These are phyloP conservation scores for Onthophagus taurus DNA, from an alignment of 1,140 invertebrate genomes.

Conservation along the genomic window DNA sequence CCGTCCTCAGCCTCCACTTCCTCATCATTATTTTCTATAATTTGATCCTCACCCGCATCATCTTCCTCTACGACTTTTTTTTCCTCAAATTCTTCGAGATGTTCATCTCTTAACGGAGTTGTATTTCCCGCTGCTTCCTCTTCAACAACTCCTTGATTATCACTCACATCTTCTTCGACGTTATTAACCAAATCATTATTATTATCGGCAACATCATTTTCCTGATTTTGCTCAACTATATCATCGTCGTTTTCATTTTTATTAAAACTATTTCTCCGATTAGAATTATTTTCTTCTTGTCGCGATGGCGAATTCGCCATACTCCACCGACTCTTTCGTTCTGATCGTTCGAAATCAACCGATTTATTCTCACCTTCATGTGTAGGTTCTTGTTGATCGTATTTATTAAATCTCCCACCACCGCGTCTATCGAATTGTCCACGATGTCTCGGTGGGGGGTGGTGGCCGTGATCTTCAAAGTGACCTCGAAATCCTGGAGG, in stretches of 20 bases:
- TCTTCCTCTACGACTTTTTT: background rate
- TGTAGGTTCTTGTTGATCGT: conserved; percentile 19
- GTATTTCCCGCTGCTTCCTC: conserved; percentile 19
- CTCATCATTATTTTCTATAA: conserved; percentile 5
- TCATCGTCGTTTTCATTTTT: conserved; percentile 6
- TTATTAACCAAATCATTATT: background rate
- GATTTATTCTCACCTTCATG: conserved; percentile 12
- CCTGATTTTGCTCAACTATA: conserved; percentile 7
- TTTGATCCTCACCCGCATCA: conserved; percentile 3
- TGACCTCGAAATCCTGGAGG: conserved; percentile 22
- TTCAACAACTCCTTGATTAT: background rate
- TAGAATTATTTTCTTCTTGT: background rate
- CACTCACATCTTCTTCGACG: conserved; percentile 10
- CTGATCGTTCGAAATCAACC: conserved; percentile 8
- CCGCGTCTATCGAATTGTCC: conserved; percentile 4
- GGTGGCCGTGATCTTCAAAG: conserved; percentile 16
- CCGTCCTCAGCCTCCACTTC: conserved; percentile 1
- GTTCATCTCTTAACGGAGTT: conserved; percentile 19
- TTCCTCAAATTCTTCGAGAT: conserved; percentile 1
- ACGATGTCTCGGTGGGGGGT: conserved; percentile 1
- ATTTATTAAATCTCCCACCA: conserved; percentile 12
- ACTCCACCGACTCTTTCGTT: conserved; percentile 16
- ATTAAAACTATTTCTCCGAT: conserved; percentile 7
- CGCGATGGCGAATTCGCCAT: conserved; percentile 2
- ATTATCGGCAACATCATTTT: conserved; percentile 3